phyloP scores from a whole-genome alignment of 1,140 invertebrate genomes.

The Anastrepha obliqua region DNA sequence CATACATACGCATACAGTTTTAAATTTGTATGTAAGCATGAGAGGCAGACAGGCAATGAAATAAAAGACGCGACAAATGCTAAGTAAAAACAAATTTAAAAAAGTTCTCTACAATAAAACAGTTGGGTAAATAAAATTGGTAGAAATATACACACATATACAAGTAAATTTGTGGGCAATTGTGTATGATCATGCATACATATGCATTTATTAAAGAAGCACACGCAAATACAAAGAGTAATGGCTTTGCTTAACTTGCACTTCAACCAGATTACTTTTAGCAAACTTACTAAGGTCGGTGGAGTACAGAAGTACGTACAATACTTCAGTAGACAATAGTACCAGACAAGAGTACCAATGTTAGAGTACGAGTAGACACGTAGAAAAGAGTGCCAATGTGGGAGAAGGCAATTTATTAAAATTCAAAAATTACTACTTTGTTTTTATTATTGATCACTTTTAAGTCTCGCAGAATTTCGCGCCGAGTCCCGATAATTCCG shows the following conservation, averaged over 20 bases:
- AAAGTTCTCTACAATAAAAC: not conserved
- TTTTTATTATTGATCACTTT: no score
- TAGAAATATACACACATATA: no score
- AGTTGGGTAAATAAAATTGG: not conserved
- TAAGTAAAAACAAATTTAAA: not conserved
- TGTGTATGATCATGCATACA: not conserved
- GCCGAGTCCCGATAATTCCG: no score
- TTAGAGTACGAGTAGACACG: no score
- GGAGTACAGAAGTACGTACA: not conserved
- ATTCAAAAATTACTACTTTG: no score
- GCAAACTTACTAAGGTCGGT: not conserved
- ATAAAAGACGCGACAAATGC: slow-evolving; percentile 8
- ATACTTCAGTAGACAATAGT: no score
- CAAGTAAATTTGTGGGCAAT: not conserved
- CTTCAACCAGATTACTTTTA: not conserved
- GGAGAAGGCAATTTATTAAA: no score
- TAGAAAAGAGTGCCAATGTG: no score
- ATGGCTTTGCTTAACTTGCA: slow-evolving; percentile 18
- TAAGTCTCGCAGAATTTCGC: no score
- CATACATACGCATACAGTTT: not conserved
- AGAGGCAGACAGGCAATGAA: not conserved
- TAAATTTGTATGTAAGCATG: not conserved
- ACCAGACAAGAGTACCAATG: no score
- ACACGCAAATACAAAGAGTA: not conserved
- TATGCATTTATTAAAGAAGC: not conserved